Conservation (phyloP, 2,888 invertebrate genomes). For the Timandra comae region DNA sequence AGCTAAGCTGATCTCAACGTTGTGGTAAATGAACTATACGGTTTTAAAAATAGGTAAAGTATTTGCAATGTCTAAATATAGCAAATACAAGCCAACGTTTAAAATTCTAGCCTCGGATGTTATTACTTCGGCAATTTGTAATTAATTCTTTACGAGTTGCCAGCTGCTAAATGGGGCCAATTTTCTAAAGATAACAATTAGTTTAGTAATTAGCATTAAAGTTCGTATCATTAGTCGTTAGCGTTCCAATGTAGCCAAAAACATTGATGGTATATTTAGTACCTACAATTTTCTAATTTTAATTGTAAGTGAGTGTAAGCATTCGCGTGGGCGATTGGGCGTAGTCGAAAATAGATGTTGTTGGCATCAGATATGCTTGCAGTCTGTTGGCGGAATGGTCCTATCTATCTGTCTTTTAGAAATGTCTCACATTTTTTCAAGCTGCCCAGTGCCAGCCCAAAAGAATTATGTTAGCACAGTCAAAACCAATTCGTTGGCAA, state of each 20-base stretch:
- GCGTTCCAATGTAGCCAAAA: slow-evolving; percentile 24
- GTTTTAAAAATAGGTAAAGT: too few species aligned
- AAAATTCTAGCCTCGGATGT: neutral
- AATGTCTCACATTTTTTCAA: slow-evolving; percentile 24
- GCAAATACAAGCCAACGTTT: slow-evolving; percentile 8
- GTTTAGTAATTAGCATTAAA: too few species aligned
- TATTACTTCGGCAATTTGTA: neutral
- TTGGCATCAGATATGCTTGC: slow-evolving; percentile 57
- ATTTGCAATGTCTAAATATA: too few species aligned
- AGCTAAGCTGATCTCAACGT: too few species aligned
- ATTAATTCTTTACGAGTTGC: neutral
- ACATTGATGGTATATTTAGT: slow-evolving; percentile 45
- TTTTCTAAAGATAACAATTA: neutral
- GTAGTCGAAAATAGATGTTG: slow-evolving; percentile 55
- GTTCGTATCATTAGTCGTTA: slow-evolving; percentile 4
- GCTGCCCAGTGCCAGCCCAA: slow-evolving; percentile 9
- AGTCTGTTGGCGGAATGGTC: slow-evolving; percentile 29
- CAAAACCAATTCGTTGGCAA: neutral
- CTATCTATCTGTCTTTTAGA: slow-evolving; percentile 34
- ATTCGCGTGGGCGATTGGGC: slow-evolving; percentile 64
- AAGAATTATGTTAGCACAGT: slow-evolving; percentile 3
- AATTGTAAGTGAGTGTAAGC: slow-evolving; percentile 70
- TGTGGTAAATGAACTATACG: too few species aligned
- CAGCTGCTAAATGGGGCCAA: neutral
- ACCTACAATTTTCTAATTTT: slow-evolving; percentile 67